A percentile compares a stretch with the other conserved stretches of the same genome.
These are phyloP conservation scores for Sterrhoptilus dennistouni DNA, from an alignment of 2,113 vertebrate genomes.

Conservation along the genomic window DNA sequence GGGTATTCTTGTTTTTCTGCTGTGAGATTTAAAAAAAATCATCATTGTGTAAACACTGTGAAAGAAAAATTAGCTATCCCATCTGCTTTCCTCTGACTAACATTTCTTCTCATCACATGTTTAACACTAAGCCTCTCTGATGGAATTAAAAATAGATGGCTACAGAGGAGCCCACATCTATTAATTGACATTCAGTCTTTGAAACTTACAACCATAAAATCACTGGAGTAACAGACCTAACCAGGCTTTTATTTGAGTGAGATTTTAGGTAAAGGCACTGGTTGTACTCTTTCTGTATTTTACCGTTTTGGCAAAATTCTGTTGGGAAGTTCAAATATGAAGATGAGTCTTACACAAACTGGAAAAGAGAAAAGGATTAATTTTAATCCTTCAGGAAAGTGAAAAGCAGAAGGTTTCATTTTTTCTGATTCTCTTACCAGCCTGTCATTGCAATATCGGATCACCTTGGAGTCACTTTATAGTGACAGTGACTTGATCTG, in stretches of 20 bases:
- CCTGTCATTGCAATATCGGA: background rate
- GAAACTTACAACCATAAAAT: slow-evolving; percentile 21
- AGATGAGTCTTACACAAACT: background rate
- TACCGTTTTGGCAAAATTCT: background rate
- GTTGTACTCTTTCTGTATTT: background rate
- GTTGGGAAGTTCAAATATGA: background rate
- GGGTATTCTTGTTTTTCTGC: slow-evolving; percentile 25
- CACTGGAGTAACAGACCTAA: background rate
- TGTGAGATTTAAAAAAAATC: slow-evolving; percentile 13
- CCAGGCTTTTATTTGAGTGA: background rate
- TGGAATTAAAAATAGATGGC: slow-evolving; percentile 47
- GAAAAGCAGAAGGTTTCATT: background rate
- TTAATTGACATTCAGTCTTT: slow-evolving; percentile 8
- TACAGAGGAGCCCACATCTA: background rate
- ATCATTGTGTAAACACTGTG: slow-evolving; percentile 43
- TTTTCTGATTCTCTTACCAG: background rate
- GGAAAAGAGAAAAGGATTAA: background rate
- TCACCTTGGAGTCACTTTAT: background rate
- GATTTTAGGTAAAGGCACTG: background rate
- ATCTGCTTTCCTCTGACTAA: slow-evolving; percentile 61
- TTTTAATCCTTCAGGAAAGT: background rate
- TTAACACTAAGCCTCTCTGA: slow-evolving; percentile 19
- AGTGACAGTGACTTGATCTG: background rate
- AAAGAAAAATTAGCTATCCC: slow-evolving; percentile 52
- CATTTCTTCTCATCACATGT: slow-evolving; percentile 32